Evolutionary conservation across 1,140 invertebrate species (phyloP).

Genomic region (Steinernema feltiae): DNA sequence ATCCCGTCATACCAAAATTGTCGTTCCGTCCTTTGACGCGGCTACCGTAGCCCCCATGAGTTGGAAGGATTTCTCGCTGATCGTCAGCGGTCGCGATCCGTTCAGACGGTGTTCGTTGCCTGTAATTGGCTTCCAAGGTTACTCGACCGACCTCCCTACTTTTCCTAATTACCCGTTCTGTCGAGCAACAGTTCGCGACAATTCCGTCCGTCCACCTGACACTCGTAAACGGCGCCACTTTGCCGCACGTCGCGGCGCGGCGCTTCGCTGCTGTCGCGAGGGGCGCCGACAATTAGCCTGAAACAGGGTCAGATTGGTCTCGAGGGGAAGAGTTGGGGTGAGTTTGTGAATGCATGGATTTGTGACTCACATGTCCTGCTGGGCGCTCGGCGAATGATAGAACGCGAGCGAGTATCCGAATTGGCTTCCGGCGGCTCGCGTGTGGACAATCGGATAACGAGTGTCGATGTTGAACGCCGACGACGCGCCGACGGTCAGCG

Average conservation of each 20-base stretch:
- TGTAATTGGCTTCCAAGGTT: neutral
- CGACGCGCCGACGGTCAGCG: neutral
- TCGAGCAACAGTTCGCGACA: slow-evolving; percentile 69
- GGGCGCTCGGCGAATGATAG: slow-evolving; percentile 24
- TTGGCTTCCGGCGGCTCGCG: neutral
- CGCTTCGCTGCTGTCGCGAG: slow-evolving; percentile 61
- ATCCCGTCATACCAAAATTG: slow-evolving; percentile 73
- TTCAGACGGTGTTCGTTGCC: slow-evolving; percentile 54
- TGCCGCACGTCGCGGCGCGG: slow-evolving; percentile 19
- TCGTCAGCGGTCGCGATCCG: slow-evolving; percentile 61
- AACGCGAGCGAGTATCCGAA: slow-evolving; percentile 38
- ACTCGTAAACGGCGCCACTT: slow-evolving; percentile 38
- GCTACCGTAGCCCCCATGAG: slow-evolving; percentile 87
- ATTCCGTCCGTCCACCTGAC: slow-evolving; percentile 67
- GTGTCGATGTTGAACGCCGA: neutral
- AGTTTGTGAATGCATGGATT: neutral
- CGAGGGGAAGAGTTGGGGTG: neutral
- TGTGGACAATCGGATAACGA: slow-evolving; percentile 7
- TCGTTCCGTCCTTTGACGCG: slow-evolving; percentile 57
- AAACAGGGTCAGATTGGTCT: slow-evolving; percentile 27
- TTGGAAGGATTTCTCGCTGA: slow-evolving; percentile 83
- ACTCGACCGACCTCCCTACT: neutral
- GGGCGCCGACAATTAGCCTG: slow-evolving; percentile 75
- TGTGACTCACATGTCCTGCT: neutral
- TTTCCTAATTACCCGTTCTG: slow-evolving; percentile 16